Percentiles rank a stretch among this genome's conserved stretches.
These are phyloP conservation scores for Seriola dumerili DNA, from an alignment of 2,113 vertebrate genomes.

Conservation along the genomic window DNA sequence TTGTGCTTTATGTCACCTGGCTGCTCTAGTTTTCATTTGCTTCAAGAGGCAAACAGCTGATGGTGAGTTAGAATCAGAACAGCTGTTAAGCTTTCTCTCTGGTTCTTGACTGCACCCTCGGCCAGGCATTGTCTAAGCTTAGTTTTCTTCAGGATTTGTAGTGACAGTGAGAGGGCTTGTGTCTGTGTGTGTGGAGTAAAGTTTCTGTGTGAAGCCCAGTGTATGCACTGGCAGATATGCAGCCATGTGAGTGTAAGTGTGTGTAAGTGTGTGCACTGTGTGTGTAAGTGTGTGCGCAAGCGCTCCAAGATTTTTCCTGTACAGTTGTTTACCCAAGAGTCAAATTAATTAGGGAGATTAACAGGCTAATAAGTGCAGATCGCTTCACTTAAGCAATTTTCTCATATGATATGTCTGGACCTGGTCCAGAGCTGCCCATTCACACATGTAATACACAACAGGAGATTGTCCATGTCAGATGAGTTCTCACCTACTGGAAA, in stretches of 20 bases:
- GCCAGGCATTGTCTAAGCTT: not conserved
- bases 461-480: no score
- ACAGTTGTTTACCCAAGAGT: conserved; percentile 59
- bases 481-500: no score
- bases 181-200: not conserved
- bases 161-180: not conserved
- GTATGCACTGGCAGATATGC: not conserved
- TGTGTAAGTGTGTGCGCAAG: conserved; percentile 1
- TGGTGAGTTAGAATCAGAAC: not conserved
- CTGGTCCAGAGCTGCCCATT: no score
- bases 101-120: not conserved
- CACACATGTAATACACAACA: no score
- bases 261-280: not conserved
- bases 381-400: conserved; percentile 42
- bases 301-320: conserved; percentile 24
- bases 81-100: not conserved
- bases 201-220: not conserved
- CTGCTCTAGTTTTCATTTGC: not conserved
- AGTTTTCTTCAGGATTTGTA: not conserved
- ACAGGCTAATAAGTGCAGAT: conserved; percentile 59
- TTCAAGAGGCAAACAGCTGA: not conserved
- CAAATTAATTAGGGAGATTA: conserved; percentile 71
- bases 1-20: not conserved
- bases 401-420: no score
- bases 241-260: not conserved